Evolutionary conservation across 2,888 invertebrate genomes (phyloP), one percentile per base, ranked within the genome.

Genomic region (Sarcophaga subvicina): DNA sequence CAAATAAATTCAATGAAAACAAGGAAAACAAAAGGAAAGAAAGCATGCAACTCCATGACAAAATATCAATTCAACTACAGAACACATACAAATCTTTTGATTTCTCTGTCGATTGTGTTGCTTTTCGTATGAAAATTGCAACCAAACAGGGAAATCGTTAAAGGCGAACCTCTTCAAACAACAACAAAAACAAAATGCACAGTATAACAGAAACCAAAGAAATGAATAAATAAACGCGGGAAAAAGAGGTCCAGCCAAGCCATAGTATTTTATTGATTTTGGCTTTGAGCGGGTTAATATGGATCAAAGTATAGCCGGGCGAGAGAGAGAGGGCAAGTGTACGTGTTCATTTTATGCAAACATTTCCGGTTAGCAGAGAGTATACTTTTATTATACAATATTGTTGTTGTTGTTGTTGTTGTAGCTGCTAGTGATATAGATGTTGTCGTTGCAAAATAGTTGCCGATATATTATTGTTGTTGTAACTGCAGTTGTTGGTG

Each of bases 271-370:
- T 78, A 73, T 72, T 80, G 75, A 75, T 84, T 66, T 80, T 80
- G 70, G 84, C 60, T 80, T 70, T 70, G 64, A 80, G 75, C 75
- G 80, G 81, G 67, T 81, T 81, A 78, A 77, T 69, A 64, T 63
- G 47, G 73, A 78, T 85, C 75, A 81, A 54, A 59, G 37, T 37
- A 3, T 37, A 37, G 10, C 37, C 37, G 37, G 8, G 67, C 12
- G 67, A 22, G 11, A 3, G n/a, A 3, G n/a, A 4, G 14, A 37
- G 62, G 3, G 62, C 2, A 8, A 45, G 22, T 37, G 20, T 22
- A 64, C 1, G 17, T 69, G 60, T 37, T 69, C 49, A 64, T 10
- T 84, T 82, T 73, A 60, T 75, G 73, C 73, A 85, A 81, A 81
- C 81, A 81, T 81, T 85, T 85, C 81, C 85, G 77, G 54, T 78